A percentile compares a stretch with the other conserved stretches of the same genome.
Evolutionary conservation across 1,140 invertebrate species (phyloP).

Genomic region (Drosophila triauraria): DNA sequence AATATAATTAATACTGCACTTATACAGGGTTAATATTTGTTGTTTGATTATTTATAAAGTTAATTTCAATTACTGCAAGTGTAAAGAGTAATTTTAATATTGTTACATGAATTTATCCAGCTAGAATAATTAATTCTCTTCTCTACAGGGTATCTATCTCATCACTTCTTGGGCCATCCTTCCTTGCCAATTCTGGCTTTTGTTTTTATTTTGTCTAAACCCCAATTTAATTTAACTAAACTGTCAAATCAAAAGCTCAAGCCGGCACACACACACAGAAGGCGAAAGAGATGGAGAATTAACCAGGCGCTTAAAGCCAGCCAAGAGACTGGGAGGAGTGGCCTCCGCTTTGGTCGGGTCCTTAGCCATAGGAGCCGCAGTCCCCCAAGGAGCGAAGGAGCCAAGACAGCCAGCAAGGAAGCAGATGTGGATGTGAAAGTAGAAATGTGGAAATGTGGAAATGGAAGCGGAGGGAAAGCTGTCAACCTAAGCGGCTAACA

Average conservation of each 20-base stretch:
- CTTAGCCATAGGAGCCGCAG: slow-evolving; percentile 27
- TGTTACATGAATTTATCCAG: background rate
- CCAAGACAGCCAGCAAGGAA: background rate
- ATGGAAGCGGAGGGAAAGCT: slow-evolving; percentile 44
- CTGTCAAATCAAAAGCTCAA: slow-evolving; percentile 82
- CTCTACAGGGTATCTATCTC: background rate
- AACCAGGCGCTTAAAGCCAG: slow-evolving; percentile 77
- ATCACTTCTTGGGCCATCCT: slow-evolving; percentile 1
- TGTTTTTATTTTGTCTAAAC: slow-evolving; percentile 54
- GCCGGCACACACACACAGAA: slow-evolving; percentile 7
- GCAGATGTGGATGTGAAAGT: slow-evolving; percentile 12
- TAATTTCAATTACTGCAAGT: too few relatives aligned
- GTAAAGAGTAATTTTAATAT: too few relatives aligned
- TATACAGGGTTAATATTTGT: background rate
- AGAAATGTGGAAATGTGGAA: slow-evolving; percentile 19
- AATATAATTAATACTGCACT: background rate
- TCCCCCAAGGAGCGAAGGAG: slow-evolving; percentile 20
- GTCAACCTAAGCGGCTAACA: slow-evolving; percentile 82
- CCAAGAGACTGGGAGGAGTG: slow-evolving; percentile 15
- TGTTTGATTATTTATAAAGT: too few relatives aligned
- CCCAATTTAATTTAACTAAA: slow-evolving; percentile 82
- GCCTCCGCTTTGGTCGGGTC: slow-evolving; percentile 9
- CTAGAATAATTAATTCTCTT: background rate
- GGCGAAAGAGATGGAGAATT: slow-evolving; percentile 47
- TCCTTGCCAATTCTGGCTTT: slow-evolving; percentile 9